Conservation (phyloP, 2,113 vertebrate species). For the Peromyscus leucopus region DNA sequence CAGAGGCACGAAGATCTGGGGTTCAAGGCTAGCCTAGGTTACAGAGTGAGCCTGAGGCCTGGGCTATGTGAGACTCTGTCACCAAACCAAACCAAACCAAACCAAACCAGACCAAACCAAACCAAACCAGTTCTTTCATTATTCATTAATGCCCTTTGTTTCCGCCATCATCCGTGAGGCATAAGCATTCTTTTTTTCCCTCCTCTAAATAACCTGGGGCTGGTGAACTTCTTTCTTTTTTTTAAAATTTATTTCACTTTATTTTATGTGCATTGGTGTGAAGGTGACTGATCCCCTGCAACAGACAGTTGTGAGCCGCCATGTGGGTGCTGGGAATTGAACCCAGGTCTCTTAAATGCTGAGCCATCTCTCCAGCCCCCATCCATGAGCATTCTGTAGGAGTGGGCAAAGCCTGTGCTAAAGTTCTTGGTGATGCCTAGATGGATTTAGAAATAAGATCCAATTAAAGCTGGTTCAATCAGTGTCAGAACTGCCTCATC, state of each 20-base stretch:
- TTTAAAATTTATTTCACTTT: too few species aligned
- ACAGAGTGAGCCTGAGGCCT: background rate
- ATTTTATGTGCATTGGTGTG: too few species aligned
- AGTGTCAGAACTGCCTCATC: background rate
- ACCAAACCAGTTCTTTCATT: background rate
- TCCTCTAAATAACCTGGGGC: too few species aligned
- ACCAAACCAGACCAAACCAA: background rate
- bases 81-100: background rate
- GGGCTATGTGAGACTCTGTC: background rate
- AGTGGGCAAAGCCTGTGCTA: slow-evolving; percentile 32
- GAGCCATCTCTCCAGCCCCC: too few species aligned
- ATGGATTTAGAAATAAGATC: slow-evolving; percentile 45
- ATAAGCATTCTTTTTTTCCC: too few species aligned
- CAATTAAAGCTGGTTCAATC: background rate
- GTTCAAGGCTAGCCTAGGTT: background rate
- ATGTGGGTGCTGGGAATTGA: too few species aligned
- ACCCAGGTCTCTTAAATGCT: too few species aligned
- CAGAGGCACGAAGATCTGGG: background rate
- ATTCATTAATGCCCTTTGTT: background rate
- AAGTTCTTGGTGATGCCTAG: background rate
- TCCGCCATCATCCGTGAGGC: background rate
- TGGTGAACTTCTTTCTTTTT: too few species aligned
- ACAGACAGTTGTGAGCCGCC: too few species aligned
- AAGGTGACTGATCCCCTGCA: too few species aligned
- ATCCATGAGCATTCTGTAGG: background rate